Percentiles rank a stretch among this genome's conserved stretches.
phyloP scores from a whole-genome alignment of 2,888 invertebrate genomes.

The Nomada fucata region DNA sequence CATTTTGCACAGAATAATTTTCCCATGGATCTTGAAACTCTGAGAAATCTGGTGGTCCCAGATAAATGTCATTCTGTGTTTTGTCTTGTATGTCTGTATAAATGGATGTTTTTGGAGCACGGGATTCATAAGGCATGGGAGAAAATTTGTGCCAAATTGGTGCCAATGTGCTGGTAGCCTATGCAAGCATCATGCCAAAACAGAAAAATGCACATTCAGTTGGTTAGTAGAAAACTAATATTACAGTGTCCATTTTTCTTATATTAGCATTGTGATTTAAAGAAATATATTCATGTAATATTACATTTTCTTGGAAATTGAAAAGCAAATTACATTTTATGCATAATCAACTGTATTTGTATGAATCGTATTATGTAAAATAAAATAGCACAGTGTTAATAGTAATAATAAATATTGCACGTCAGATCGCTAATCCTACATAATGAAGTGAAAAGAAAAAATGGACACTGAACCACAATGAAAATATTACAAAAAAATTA shows the following conservation, averaged over 20 bases:
- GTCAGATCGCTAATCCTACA: conserved; percentile 25
- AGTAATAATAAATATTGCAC: conserved; percentile 10
- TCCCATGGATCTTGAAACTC: conserved; percentile 91
- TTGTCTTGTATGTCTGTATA: conserved; percentile 64
- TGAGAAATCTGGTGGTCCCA: conserved; percentile 76
- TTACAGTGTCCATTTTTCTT: conserved; percentile 77
- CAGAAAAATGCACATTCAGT: conserved; percentile 82
- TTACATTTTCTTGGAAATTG: conserved; percentile 4
- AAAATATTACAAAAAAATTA: conserved; percentile 50
- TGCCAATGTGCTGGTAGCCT: conserved; percentile 82
- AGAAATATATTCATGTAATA: not conserved
- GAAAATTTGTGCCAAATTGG: conserved; percentile 80
- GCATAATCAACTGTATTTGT: not conserved
- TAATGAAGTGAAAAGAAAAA: conserved; percentile 61
- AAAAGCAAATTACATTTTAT: conserved; percentile 2
- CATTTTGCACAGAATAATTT: conserved; percentile 85
- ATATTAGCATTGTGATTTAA: conserved; percentile 13
- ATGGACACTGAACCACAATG: conserved; percentile 75
- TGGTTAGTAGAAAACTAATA: conserved; percentile 79
- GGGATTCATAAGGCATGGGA: conserved; percentile 51
- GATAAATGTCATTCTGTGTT: conserved; percentile 60
- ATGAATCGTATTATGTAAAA: not conserved
- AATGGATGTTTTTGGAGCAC: conserved; percentile 41
- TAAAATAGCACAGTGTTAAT: not conserved
- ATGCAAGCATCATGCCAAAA: conserved; percentile 83